These are phyloP conservation scores for Montipora capricornis DNA, from an alignment of 64 coral and sea anemone species.

Conservation along the genomic window DNA sequence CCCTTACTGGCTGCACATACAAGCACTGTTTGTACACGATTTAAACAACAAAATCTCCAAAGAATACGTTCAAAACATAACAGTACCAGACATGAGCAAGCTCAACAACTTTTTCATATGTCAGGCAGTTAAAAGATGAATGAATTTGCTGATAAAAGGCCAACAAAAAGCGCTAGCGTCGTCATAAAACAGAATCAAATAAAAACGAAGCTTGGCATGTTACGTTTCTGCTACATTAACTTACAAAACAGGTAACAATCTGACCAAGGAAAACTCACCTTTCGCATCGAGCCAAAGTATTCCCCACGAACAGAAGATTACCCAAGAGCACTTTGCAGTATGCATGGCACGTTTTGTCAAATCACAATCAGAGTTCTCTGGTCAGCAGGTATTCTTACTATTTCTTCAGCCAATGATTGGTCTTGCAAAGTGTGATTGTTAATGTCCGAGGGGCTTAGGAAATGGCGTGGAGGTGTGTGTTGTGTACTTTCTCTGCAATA, in stretches of 20 bases:
- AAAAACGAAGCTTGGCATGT: background rate
- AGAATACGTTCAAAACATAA: background rate
- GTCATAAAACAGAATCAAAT: background rate
- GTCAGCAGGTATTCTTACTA: background rate
- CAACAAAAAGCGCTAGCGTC: background rate
- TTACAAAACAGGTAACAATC: background rate
- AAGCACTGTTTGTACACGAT: background rate
- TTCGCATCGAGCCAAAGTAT: background rate
- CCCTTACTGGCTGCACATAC: background rate
- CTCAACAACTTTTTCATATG: background rate
- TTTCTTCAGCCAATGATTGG: background rate
- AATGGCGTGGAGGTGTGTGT: background rate
- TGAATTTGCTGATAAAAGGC: background rate
- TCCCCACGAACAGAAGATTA: background rate
- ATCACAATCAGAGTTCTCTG: background rate
- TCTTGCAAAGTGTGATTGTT: background rate
- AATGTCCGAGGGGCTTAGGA: too few relatives aligned
- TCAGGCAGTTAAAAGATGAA: background rate
- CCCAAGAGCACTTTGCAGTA: background rate
- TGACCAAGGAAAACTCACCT: background rate
- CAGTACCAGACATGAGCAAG: background rate
- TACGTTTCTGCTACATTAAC: background rate
- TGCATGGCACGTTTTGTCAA: background rate
- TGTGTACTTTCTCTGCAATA: background rate
- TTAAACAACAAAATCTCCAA: conserved; percentile 4